Evolutionary conservation across 2,888 invertebrate genomes (phyloP), one percentile per base, ranked within the genome.

Genomic region (Gymnoscelis rufifasciata): DNA sequence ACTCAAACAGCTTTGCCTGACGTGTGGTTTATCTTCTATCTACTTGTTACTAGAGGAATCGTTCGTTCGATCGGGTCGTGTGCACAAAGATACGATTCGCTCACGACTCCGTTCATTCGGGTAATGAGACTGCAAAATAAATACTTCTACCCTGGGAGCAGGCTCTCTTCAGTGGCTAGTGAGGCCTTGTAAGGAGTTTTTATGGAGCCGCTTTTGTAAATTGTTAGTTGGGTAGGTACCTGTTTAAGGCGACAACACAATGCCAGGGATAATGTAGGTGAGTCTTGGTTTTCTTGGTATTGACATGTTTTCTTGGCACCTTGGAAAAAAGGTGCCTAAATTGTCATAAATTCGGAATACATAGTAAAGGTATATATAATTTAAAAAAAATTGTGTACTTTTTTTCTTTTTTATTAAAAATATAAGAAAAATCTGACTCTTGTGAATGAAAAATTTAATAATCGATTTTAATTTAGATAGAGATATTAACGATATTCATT

Each of bases 71-170:
- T 44, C 52, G 36, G 27, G 46, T 53, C 50, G 40, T 47, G 52
- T 38, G 27, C 44, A 35, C 31, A 66, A 73, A 74, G 71, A 57
- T 37, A n/a, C 41, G 74, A 72, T 74, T 70, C 46, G 40, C 29
- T 55, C 57, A 56, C 60, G 30, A 31, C 61, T 62, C 62, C 57
- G 64, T 62, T 68, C 63, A 77, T 63, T 74, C 64, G 64, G 55
- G 74, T 74, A 70, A 43, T 53, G 51, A 43, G 52, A 46, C 31
- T 31, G 28, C 36, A 37, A 36, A 35, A 27, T 31, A 41, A 41
- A 35, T 35, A 35, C 19, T 15, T 14, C 13, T 35, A 40, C 40
- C 28, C 30, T 13, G 30, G 30, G 15, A 31, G 4, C 19, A 7
- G 19, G 19, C 10, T 13, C n/a, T 41, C 33, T 40, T 30, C 23